Evolutionary conservation across 2,888 invertebrate genomes (phyloP), one percentile per base, ranked within the genome.

Genomic region (Eretmocerus hayati): DNA sequence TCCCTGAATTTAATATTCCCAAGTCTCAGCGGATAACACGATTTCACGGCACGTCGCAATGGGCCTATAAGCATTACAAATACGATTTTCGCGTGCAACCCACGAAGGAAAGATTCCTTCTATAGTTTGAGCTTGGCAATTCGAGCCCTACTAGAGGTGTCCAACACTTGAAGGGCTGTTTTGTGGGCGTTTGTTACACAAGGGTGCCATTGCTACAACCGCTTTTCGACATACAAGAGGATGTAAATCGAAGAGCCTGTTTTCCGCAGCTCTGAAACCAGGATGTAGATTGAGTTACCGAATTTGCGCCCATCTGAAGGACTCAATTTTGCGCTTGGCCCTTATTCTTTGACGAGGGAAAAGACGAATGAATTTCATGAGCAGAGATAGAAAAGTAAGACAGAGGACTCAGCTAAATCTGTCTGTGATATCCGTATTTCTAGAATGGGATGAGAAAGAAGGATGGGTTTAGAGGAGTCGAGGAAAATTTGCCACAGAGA

Each of bases 1-100:
- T 59, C 18, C 18, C 61, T 59, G 59, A 68, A 68, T 69, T 67
- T 62, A 64, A 67, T 67, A 66, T 66, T 65, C 63, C 46, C 56
- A 35, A 59, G 60, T 60, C 61, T 55, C n/a, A 13, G n/a, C 19
- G 54, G 57, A 57, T 69, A 68, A 69, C 59, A 56, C 61, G 65
- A 69, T 69, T 69, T 67, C 58, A 67, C 61, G 62, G 61, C 53
- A 61, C 61, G 62, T 61, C 63, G 59, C 58, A 48, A 56, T 55
- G n/a, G n/a, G 58, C 35, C 45, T 33, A 42, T 45, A 48, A 52
- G 52, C 45, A 41, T 47, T 50, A 45, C 53, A 53, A 53, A 53
- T 46, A 32, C 48, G 46, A 50, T 53, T 50, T 48, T 23, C 35
- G 30, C 39, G 16, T 11, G 13, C 16, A 22, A 18, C 18, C 15